phyloP scores from a whole-genome alignment of 2,113 vertebrate species.

The Myiopsitta monachus region DNA sequence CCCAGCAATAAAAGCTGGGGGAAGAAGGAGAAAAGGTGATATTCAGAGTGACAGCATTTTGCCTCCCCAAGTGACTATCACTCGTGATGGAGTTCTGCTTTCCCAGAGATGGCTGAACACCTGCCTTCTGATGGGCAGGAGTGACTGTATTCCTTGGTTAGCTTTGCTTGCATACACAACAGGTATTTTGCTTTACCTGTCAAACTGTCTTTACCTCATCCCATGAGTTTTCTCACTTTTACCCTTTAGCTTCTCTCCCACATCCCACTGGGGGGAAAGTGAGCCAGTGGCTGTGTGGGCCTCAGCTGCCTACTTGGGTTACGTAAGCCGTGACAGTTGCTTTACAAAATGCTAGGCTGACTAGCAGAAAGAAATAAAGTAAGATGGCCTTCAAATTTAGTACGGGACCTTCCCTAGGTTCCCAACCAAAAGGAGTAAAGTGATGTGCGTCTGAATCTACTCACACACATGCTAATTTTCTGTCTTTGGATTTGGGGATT shows the following conservation, averaged over 20 bases:
- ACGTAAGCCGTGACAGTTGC: not conserved
- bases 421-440: not conserved
- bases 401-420: not conserved
- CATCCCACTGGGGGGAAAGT: not conserved
- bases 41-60: not conserved
- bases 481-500: not conserved
- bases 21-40: not conserved
- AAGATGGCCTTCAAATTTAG: not conserved
- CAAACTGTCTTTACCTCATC: not conserved
- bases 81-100: rapidly evolving
- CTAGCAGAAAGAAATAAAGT: not conserved
- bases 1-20: not conserved
- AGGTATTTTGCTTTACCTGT: not conserved
- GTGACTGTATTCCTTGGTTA: not conserved
- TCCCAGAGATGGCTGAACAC: not conserved
- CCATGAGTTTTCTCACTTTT: not conserved
- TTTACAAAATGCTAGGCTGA: not conserved
- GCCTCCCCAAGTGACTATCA: not conserved
- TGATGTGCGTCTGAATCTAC: not conserved
- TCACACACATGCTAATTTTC: not conserved
- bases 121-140: not conserved
- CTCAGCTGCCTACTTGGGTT: not conserved
- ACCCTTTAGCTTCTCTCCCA: not conserved
- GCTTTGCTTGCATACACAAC: not conserved
- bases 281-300: not conserved